These are phyloP conservation scores for Amiota mariae DNA, from an alignment of 2,888 invertebrate species.

Conservation along the genomic window DNA sequence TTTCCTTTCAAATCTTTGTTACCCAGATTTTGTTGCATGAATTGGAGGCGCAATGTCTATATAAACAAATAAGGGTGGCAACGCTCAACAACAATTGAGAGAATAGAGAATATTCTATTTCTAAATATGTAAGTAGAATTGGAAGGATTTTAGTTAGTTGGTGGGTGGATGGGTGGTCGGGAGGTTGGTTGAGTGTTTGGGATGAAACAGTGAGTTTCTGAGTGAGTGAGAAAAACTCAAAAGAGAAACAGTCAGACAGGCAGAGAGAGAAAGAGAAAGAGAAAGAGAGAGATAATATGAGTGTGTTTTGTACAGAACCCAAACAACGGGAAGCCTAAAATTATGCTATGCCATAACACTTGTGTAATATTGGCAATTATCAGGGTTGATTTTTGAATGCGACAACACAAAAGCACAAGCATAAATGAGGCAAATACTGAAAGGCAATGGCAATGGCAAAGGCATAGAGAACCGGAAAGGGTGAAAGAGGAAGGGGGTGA, in stretches of 20 bases:
- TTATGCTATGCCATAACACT: constrained; percentile 54
- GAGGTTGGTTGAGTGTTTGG: too few relatives aligned
- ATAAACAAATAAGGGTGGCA: neutral
- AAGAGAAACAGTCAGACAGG: constrained; percentile 19
- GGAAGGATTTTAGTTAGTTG: neutral
- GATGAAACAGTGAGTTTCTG: neutral
- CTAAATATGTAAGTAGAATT: too few relatives aligned
- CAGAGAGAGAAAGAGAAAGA: constrained; percentile 12
- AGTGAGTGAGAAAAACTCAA: constrained; percentile 29
- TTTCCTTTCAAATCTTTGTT: too few relatives aligned
- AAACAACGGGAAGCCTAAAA: constrained; percentile 46
- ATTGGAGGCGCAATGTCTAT: neutral
- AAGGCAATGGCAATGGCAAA: too few relatives aligned
- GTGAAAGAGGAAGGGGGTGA: too few relatives aligned
- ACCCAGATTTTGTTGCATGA: neutral
- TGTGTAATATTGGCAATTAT: constrained; percentile 66
- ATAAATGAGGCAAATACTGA: too few relatives aligned
- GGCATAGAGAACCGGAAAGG: too few relatives aligned
- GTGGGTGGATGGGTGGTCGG: neutral
- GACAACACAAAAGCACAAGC: constrained; percentile 13
- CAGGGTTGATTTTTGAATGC: constrained; percentile 64
- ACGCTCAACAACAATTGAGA: neutral
- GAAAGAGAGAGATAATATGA: constrained; percentile 26
- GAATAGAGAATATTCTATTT: neutral
- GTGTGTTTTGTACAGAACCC: neutral